These are phyloP conservation scores for Drosophila athabasca DNA, from an alignment of 1,140 invertebrate genomes.

Conservation along the genomic window DNA sequence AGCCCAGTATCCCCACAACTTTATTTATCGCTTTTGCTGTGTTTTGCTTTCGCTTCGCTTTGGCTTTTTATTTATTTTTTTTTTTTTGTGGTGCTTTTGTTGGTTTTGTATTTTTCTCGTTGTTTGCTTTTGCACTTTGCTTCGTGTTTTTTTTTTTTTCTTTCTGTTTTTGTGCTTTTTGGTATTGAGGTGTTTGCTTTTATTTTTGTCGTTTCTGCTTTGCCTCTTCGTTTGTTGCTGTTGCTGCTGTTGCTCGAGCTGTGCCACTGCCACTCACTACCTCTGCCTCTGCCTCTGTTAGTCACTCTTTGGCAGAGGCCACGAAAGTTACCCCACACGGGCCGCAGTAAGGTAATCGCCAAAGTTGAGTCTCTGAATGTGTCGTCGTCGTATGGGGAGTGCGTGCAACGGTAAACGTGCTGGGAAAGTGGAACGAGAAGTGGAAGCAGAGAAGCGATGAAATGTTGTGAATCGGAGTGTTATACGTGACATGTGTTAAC, in stretches of 20 bases:
- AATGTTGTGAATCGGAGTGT: slow-evolving; percentile 33
- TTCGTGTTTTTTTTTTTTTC: slow-evolving; percentile 42
- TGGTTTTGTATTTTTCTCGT: slow-evolving; percentile 43
- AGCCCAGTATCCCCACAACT: slow-evolving; percentile 43
- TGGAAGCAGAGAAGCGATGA: slow-evolving; percentile 12
- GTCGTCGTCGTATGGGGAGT: slow-evolving; percentile 17
- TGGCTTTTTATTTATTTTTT: slow-evolving; percentile 19
- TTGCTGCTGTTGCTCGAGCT: slow-evolving; percentile 8
- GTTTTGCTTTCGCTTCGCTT: slow-evolving; percentile 36
- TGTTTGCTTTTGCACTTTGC: slow-evolving; percentile 69
- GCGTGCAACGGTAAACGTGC: slow-evolving; percentile 41
- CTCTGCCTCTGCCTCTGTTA: slow-evolving; percentile 37
- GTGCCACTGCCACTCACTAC: background rate
- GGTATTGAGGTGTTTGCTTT: slow-evolving; percentile 15
- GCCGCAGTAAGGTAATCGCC: too few species aligned
- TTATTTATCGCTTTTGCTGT: slow-evolving; percentile 47
- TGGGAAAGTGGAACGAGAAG: slow-evolving; percentile 45
- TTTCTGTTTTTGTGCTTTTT: slow-evolving; percentile 19
- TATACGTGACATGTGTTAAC: slow-evolving; percentile 51
- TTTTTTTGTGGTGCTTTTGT: slow-evolving; percentile 29
- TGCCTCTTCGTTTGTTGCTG: slow-evolving; percentile 22
- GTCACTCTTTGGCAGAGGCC: slow-evolving; percentile 74
- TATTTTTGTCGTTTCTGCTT: slow-evolving; percentile 24
- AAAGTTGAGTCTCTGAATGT: too few species aligned
- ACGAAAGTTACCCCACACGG: slow-evolving; percentile 62